Percentiles rank a stretch among this genome's conserved stretches.
These are phyloP conservation scores for Iphiclides podalirius DNA, from an alignment of 2,888 invertebrate genomes.

Conservation along the genomic window DNA sequence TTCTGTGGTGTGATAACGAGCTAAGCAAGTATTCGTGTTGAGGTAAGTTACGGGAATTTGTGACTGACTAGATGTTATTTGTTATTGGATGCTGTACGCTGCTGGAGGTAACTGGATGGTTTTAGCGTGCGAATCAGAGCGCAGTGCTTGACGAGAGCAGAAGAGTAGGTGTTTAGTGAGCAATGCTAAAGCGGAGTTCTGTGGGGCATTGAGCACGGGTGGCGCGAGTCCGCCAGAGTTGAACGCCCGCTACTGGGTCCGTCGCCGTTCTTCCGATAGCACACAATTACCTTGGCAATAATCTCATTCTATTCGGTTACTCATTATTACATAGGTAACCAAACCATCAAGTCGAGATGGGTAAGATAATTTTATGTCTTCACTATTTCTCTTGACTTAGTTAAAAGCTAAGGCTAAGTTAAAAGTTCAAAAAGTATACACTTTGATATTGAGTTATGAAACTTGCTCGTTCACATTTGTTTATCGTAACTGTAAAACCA, in stretches of 20 bases:
- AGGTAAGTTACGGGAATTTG: constrained; percentile 30
- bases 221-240: constrained; percentile 59
- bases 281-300: constrained; percentile 65
- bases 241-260: constrained; percentile 62
- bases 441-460: no score
- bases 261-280: constrained; percentile 58
- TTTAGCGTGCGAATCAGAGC: constrained; percentile 37
- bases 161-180: constrained; percentile 25
- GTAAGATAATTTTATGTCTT: no score
- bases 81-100: constrained; percentile 3
- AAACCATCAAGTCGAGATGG: no score
- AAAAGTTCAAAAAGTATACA: no score
- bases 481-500: no score
- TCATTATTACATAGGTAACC: constrained; percentile 50
- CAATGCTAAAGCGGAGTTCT: constrained; percentile 18
- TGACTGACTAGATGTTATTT: constrained; percentile 21
- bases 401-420: no score
- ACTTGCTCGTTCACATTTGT: no score
- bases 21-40: constrained; percentile 23
- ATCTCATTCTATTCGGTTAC: constrained; percentile 55
- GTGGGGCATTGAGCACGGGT: constrained; percentile 26
- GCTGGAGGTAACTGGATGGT: constrained; percentile 27
- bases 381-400: no score
- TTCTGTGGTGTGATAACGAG: constrained; percentile 40
- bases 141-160: constrained; percentile 21